Evolutionary conservation across 2,113 vertebrate genomes (phyloP).

Genomic region (Nerophis ophidion): DNA sequence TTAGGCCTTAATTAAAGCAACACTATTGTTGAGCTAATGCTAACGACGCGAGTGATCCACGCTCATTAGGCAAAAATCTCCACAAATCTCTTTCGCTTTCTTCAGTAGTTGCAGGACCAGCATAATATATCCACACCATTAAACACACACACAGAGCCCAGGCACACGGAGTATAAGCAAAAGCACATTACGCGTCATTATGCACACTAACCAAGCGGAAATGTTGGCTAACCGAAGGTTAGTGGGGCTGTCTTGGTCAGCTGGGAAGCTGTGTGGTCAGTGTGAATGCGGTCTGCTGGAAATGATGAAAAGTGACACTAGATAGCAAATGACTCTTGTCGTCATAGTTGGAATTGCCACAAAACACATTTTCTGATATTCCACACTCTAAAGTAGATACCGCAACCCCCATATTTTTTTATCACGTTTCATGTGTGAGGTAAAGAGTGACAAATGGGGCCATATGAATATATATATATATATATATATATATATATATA

Average conservation of each 20-base stretch:
- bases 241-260: constrained; percentile 12
- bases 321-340: too few species aligned
- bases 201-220: constrained; percentile 38
- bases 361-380: too few species aligned
- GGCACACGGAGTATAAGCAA: constrained; percentile 10
- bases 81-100: constrained; percentile 42
- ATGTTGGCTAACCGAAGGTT: constrained; percentile 34
- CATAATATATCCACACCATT: background rate
- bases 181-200: constrained; percentile 37
- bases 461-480: too few species aligned
- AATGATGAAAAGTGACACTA: too few species aligned
- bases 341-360: too few species aligned
- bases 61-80: constrained; percentile 57
- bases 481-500: too few species aligned
- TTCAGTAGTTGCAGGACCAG: constrained; percentile 27
- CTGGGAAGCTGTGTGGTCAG: background rate
- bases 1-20: constrained; percentile 55
- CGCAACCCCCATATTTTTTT: too few species aligned
- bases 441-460: too few species aligned
- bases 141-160: constrained; percentile 14
- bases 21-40: constrained; percentile 47
- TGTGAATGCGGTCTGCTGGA: too few species aligned
- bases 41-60: constrained; percentile 55
- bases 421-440: too few species aligned
- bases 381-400: too few species aligned